Evolutionary conservation across 2,797 vertebrate species (phyloP).

Genomic region (Triplophysa yarkandensis): DNA sequence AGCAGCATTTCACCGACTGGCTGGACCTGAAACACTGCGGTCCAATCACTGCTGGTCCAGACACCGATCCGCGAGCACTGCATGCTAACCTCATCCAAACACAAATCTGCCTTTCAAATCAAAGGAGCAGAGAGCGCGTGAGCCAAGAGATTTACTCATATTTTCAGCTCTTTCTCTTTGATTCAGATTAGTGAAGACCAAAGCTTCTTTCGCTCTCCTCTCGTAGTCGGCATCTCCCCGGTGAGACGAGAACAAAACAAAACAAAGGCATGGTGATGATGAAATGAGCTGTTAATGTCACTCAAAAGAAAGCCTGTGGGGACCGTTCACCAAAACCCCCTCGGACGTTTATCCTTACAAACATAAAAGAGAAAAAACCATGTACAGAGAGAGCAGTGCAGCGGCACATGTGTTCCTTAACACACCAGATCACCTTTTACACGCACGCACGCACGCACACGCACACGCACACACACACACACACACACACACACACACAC

Average conservation of each 20-base stretch:
- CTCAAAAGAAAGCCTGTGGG: conserved; percentile 33
- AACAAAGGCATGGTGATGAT: conserved; percentile 20
- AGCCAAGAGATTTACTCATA: conserved; percentile 12
- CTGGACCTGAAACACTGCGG: conserved; percentile 59
- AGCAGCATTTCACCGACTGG: conserved; percentile 70
- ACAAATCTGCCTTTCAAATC: conserved; percentile 68
- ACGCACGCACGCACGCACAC: too few relatives aligned
- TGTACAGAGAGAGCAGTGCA: conserved; percentile 7
- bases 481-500: too few relatives aligned
- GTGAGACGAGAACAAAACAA: conserved; percentile 41
- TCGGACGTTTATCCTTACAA: conserved; percentile 26
- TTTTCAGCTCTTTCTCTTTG: conserved; percentile 26
- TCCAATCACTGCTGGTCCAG: conserved; percentile 68
- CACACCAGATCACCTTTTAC: too few relatives aligned
- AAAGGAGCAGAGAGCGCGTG: conserved; percentile 39
- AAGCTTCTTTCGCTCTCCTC: conserved; percentile 46
- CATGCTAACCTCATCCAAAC: conserved; percentile 57
- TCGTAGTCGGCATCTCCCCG: conserved; percentile 10
- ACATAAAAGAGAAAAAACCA: conserved; percentile 36
- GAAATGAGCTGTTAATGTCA: conserved; percentile 55
- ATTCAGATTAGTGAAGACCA: conserved; percentile 52
- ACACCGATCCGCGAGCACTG: conserved; percentile 40
- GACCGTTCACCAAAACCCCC: background rate
- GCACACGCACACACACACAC: too few relatives aligned
- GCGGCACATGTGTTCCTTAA: conserved; percentile 16